Evolutionary conservation across 53 echinoderm and acorn worm species (phyloP).

Genomic region (Holothuria leucospilota): DNA sequence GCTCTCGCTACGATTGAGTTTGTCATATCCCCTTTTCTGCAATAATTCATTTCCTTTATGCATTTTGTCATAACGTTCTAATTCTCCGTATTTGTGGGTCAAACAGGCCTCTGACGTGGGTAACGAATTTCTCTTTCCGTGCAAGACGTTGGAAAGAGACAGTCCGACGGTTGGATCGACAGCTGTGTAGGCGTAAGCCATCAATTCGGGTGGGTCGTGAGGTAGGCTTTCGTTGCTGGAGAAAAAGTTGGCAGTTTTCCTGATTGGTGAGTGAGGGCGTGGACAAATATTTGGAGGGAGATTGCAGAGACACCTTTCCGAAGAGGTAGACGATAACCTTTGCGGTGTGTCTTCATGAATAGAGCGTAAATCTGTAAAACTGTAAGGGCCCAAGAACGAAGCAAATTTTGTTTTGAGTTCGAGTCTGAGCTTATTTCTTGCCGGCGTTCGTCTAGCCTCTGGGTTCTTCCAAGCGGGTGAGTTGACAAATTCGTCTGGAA

Average conservation of each 20-base stretch:
- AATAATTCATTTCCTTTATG: neutral
- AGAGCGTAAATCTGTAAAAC: constrained; percentile 34
- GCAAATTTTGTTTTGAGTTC: constrained; percentile 29
- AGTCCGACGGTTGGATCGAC: constrained; percentile 26
- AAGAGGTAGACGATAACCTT: constrained; percentile 1
- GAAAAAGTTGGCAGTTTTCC: constrained; percentile 46
- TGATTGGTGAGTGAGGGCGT: constrained; percentile 38
- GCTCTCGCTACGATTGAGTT: constrained; percentile 17
- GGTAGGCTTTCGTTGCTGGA: constrained; percentile 22
- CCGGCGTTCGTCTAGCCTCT: neutral
- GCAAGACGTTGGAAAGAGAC: neutral
- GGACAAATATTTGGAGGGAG: constrained; percentile 47
- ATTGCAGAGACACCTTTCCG: constrained; percentile 35
- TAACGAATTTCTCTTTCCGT: constrained; percentile 20
- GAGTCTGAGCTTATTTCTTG: constrained; percentile 7
- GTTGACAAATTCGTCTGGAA: neutral
- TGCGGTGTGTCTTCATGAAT: constrained; percentile 23
- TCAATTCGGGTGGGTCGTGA: constrained; percentile 11
- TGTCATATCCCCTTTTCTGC: constrained; percentile 6
- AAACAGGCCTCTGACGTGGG: neutral
- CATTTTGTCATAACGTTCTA: constrained; percentile 7
- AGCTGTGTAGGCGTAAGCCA: constrained; percentile 16
- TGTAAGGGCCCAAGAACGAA: constrained; percentile 46
- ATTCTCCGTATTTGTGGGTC: constrained; percentile 5
- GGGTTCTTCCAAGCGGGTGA: neutral